A percentile compares a stretch with the other conserved stretches of the same genome.
Conservation (phyloP, 2,113 vertebrate species). For the Tragulus kanchil region DNA sequence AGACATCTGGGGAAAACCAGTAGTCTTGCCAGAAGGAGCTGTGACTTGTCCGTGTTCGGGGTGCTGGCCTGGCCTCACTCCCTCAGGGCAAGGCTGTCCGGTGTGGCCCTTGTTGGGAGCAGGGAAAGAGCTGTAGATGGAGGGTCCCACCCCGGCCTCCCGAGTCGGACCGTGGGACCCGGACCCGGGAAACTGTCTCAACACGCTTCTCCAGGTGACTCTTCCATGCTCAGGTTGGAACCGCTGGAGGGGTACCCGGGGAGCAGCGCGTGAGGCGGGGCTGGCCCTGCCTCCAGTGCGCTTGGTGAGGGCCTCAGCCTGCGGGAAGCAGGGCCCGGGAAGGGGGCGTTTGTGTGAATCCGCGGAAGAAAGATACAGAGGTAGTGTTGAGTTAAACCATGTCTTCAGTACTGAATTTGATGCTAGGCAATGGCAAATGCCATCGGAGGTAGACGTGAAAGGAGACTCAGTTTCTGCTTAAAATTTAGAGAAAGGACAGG, state of each 20-base stretch:
- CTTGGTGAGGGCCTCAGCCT: too few relatives aligned
- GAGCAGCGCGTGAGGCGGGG: background rate
- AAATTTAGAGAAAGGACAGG: too few relatives aligned
- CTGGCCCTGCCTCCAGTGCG: background rate
- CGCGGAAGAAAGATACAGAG: background rate
- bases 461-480: background rate
- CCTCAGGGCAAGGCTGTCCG: background rate
- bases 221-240: background rate
- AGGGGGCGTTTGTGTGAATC: background rate
- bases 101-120: background rate
- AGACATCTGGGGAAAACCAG: background rate
- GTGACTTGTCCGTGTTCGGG: background rate
- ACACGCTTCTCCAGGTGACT: background rate
- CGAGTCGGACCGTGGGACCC: background rate
- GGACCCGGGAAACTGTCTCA: background rate
- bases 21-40: background rate
- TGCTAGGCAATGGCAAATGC: fast-evolving
- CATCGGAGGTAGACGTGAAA: background rate
- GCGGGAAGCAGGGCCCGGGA: too few relatives aligned
- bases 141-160: background rate
- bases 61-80: background rate
- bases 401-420: too few relatives aligned
- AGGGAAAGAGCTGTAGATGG: fast-evolving
- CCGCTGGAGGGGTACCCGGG: fast-evolving
- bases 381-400: background rate